These are phyloP conservation scores for Bambusicola thoracicus DNA, from an alignment of 2,113 vertebrate genomes.

Conservation along the genomic window DNA sequence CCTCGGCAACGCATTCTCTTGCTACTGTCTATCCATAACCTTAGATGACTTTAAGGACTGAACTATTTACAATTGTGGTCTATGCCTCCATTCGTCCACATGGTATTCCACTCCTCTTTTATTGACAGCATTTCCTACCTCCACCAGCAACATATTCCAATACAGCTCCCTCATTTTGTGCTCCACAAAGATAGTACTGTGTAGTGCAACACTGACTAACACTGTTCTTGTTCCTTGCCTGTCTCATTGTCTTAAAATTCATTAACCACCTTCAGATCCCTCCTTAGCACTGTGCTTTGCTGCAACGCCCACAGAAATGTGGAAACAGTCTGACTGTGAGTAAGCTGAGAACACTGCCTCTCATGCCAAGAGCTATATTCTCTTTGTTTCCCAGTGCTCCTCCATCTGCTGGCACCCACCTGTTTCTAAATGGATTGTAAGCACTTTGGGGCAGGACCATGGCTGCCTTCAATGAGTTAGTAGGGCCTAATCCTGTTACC, in stretches of 20 bases:
- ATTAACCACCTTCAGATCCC: conserved; percentile 33
- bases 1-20: background rate
- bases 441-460: background rate
- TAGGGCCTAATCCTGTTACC: background rate
- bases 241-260: background rate
- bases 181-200: background rate
- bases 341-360: background rate
- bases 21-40: conserved; percentile 1
- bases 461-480: background rate
- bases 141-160: background rate
- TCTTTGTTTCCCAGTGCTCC: background rate
- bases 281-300: conserved; percentile 25
- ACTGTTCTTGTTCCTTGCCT: background rate
- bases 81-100: background rate
- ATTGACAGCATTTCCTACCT: background rate
- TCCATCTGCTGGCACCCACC: conserved; percentile 5
- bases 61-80: background rate
- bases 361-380: background rate
- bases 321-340: conserved; percentile 28
- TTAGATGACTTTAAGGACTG: conserved; percentile 33
- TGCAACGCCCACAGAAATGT: conserved; percentile 51
- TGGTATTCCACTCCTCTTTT: background rate
- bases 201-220: background rate
- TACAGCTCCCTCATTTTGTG: background rate
- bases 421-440: background rate